Percentiles rank a stretch among this genome's conserved stretches.
Evolutionary conservation across 2,888 invertebrate genomes (phyloP).

Genomic region (Cyrtodaria siliqua): DNA sequence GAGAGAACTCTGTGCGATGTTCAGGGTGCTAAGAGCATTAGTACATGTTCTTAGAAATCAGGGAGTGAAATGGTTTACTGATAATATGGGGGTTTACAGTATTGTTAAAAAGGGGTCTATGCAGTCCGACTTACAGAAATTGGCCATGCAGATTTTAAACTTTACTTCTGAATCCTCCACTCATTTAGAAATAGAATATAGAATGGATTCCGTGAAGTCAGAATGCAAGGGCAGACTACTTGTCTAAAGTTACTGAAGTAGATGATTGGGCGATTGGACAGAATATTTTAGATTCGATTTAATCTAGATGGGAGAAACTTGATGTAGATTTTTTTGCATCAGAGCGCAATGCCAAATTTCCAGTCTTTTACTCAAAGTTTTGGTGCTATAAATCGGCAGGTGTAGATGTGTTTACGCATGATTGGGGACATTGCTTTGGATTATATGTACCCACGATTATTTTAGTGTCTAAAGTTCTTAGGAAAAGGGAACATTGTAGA

Average conservation of each 20-base stretch:
- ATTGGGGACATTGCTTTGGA: slow-evolving; percentile 32
- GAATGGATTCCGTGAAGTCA: slow-evolving; percentile 26
- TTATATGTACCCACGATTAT: slow-evolving; percentile 46
- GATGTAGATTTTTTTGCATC: slow-evolving; percentile 56
- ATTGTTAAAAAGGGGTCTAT: slow-evolving; percentile 35
- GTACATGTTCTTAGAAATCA: neutral
- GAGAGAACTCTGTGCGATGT: slow-evolving; percentile 24
- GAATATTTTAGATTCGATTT: slow-evolving; percentile 15
- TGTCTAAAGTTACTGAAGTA: slow-evolving; percentile 22
- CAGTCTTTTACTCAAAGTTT: slow-evolving; percentile 48
- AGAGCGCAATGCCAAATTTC: slow-evolving; percentile 41
- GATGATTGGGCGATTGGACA: slow-evolving; percentile 31
- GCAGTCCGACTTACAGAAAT: slow-evolving; percentile 14
- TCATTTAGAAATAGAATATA: slow-evolving; percentile 27
- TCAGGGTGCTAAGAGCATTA: neutral
- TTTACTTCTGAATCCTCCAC: slow-evolving; percentile 8
- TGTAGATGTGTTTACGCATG: slow-evolving; percentile 36
- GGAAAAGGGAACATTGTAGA: slow-evolving; percentile 24
- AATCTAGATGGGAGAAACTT: slow-evolving; percentile 30
- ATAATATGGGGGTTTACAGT: slow-evolving; percentile 14
- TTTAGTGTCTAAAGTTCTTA: slow-evolving; percentile 29
- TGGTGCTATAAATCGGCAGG: slow-evolving; percentile 32
- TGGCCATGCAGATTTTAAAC: slow-evolving; percentile 22
- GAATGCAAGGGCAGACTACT: slow-evolving; percentile 18
- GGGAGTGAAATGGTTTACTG: slow-evolving; percentile 37